Conservation (phyloP, 2,797 vertebrate genomes). For the Sciurus carolinensis region DNA sequence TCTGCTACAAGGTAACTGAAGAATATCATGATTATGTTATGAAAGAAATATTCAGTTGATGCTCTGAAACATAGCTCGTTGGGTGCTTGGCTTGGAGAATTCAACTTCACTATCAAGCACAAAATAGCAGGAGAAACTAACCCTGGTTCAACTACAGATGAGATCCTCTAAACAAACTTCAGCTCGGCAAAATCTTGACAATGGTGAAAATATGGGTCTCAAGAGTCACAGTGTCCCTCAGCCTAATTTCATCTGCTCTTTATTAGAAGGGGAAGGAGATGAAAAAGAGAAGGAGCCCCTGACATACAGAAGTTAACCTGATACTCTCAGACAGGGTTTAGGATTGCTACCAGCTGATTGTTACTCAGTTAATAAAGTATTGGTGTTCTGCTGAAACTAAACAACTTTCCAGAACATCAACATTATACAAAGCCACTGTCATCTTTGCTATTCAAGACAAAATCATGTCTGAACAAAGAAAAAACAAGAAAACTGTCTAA, state of each 20-base stretch:
- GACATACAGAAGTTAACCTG: background rate
- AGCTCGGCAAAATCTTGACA: background rate
- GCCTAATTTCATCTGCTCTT: background rate
- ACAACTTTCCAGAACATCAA: background rate
- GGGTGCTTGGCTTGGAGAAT: background rate
- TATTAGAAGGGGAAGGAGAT: background rate
- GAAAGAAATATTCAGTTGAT: background rate
- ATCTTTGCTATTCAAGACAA: background rate
- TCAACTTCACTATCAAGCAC: background rate
- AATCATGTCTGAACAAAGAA: background rate
- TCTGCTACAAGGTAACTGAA: background rate
- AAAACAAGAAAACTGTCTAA: background rate
- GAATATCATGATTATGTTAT: background rate
- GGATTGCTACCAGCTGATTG: background rate
- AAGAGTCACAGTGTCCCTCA: background rate
- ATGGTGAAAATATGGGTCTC: background rate
- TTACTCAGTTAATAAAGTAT: background rate
- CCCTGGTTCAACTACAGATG: background rate
- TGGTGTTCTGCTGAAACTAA: background rate
- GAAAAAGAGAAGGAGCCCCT: background rate
- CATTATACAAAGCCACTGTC: background rate
- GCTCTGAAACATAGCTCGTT: background rate
- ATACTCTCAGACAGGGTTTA: background rate
- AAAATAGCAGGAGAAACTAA: background rate
- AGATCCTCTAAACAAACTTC: background rate